Percentiles rank a stretch among this genome's conserved stretches.
These are phyloP conservation scores for Chymomyza amoena DNA, from an alignment of 2,888 invertebrate genomes.

Conservation along the genomic window DNA sequence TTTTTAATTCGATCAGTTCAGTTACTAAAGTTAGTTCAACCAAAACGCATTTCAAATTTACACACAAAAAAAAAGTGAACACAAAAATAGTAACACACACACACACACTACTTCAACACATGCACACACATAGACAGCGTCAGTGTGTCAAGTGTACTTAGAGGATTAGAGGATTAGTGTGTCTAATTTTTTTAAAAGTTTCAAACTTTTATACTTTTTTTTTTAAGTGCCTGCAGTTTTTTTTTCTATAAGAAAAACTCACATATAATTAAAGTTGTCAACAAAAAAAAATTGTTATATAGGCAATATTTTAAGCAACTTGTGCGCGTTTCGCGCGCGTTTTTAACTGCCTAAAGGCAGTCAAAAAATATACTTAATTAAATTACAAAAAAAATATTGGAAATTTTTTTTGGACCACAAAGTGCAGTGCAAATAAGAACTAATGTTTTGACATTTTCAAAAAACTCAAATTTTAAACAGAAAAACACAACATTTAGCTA, in stretches of 20 bases:
- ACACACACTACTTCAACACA: neutral
- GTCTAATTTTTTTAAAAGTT: constrained; percentile 9
- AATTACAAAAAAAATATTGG: neutral
- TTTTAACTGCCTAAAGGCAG: neutral
- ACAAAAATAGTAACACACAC: neutral
- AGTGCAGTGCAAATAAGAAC: neutral
- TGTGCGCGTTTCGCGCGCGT: neutral
- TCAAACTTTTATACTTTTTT: neutral
- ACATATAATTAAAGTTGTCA: neutral
- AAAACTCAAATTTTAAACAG: neutral
- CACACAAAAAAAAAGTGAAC: neutral
- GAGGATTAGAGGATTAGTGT: constrained; percentile 23
- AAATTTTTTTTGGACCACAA: constrained; percentile 2
- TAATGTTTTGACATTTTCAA: neutral
- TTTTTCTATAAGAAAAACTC: neutral
- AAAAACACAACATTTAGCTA: neutral
- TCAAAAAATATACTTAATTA: constrained; percentile 8
- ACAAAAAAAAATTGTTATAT: neutral
- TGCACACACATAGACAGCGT: constrained; percentile 2
- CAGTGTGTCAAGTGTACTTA: constrained; percentile 17
- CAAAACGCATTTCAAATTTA: constrained; percentile 57
- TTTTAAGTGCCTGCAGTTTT: neutral
- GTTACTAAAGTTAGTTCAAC: constrained; percentile 75
- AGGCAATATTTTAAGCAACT: constrained; percentile 2
- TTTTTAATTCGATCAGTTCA: constrained; percentile 79